Percentiles rank a stretch among this genome's conserved stretches.
These are phyloP conservation scores for Popillia japonica DNA, from an alignment of 1,140 invertebrate species.

Conservation along the genomic window DNA sequence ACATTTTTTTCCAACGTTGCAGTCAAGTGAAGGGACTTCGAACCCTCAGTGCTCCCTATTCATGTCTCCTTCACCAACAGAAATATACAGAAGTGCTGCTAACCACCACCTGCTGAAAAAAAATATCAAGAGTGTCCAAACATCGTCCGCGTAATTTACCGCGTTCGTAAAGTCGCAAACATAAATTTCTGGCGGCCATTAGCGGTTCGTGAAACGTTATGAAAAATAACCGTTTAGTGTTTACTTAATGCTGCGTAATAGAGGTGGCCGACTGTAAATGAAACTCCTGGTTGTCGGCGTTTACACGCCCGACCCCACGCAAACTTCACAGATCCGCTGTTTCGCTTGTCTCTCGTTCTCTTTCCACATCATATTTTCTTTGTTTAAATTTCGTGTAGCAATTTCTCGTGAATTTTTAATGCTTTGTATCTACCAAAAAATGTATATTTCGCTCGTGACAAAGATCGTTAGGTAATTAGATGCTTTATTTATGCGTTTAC, in stretches of 20 bases:
- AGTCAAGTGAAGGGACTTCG: background rate
- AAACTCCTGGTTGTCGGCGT: background rate
- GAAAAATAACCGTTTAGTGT: slow-evolving; percentile 32
- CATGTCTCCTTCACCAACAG: no score
- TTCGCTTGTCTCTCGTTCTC: background rate
- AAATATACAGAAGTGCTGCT: background rate
- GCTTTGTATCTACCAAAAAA: background rate
- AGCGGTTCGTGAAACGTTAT: slow-evolving; percentile 23
- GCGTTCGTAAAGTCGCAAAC: background rate
- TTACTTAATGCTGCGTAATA: slow-evolving; percentile 19
- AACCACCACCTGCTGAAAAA: background rate
- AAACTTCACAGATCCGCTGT: background rate
- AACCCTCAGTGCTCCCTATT: no score
- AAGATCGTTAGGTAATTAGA: slow-evolving; percentile 16
- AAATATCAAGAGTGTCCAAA: slow-evolving; percentile 18
- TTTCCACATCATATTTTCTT: background rate
- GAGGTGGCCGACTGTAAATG: slow-evolving; percentile 24
- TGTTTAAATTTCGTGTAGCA: slow-evolving; percentile 13
- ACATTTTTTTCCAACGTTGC: background rate
- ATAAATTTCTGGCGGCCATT: slow-evolving; percentile 16
- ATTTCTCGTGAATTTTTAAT: slow-evolving; percentile 30
- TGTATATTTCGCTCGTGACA: background rate
- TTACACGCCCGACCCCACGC: background rate
- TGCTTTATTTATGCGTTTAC: slow-evolving; percentile 11
- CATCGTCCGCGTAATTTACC: background rate